A percentile compares a stretch with the other conserved stretches of the same genome.
These are phyloP conservation scores for Pteruthius melanotis DNA, from an alignment of 2,113 vertebrate species.

Conservation along the genomic window DNA sequence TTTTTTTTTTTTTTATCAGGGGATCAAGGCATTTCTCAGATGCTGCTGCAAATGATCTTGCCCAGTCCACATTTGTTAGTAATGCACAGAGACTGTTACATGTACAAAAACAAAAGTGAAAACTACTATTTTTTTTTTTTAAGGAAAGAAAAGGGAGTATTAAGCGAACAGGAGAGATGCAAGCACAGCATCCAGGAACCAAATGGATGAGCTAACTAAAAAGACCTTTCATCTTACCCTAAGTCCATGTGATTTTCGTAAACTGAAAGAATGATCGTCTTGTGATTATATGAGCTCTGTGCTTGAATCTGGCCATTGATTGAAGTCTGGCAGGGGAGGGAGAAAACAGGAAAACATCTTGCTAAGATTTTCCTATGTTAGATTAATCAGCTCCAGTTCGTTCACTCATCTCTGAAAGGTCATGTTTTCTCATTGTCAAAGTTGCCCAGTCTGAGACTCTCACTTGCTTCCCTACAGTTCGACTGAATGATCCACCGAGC, in stretches of 20 bases:
- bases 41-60: not conserved
- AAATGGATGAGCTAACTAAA: not conserved
- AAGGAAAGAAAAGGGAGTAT: not conserved
- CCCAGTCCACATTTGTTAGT: not conserved
- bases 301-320: slow-evolving; percentile 42
- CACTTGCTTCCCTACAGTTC: not conserved
- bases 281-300: slow-evolving; percentile 5
- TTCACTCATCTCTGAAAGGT: slow-evolving; percentile 5
- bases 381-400: slow-evolving; percentile 9
- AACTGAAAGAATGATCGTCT: slow-evolving; percentile 12
- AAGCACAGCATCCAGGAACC: not conserved
- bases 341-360: slow-evolving; percentile 40
- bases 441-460: not conserved
- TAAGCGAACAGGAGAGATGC: not conserved
- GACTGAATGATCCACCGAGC: accelerated
- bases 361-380: slow-evolving; percentile 47
- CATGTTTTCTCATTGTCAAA: not conserved
- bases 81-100: not conserved
- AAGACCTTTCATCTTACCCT: slow-evolving; percentile 18
- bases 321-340: slow-evolving; percentile 21
- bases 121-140: not conserved
- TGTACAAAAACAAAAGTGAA: not conserved
- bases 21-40: not conserved
- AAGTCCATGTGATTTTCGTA: not conserved
- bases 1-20: not conserved